Percentiles rank a stretch among this genome's conserved stretches.
phyloP scores from a whole-genome alignment of 1,140 invertebrate species.

The Metaphire vulgaris region DNA sequence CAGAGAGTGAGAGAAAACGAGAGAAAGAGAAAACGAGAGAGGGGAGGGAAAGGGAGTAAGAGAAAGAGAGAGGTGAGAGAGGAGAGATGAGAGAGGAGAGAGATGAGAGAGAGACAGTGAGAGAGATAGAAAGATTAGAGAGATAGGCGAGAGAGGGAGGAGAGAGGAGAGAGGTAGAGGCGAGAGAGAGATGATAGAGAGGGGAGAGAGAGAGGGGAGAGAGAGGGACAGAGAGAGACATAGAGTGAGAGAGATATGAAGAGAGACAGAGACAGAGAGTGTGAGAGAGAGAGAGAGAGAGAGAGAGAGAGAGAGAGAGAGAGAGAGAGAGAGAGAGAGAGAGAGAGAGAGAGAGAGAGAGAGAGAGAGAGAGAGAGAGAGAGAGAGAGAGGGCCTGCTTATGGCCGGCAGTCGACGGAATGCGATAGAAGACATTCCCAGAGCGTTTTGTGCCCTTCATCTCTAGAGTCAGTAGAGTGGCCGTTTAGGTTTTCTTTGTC shows the following conservation, averaged over 20 bases:
- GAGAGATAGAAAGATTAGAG: background rate
- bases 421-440: no score
- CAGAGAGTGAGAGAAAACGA: background rate
- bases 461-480: no score
- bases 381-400: background rate
- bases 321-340: background rate
- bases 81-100: background rate
- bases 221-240: background rate
- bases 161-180: background rate
- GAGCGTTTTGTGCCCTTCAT: no score
- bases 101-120: background rate
- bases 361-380: constrained; percentile 1
- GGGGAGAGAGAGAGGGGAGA: background rate
- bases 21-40: background rate
- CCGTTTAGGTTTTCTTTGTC: no score
- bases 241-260: background rate
- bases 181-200: background rate
- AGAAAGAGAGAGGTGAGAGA: background rate
- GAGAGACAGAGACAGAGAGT: background rate
- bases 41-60: background rate
- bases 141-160: background rate
- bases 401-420: no score
- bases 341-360: background rate
- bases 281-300: background rate
- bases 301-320: background rate